phyloP scores from a whole-genome alignment of 2,113 vertebrate genomes.

The Gadus macrocephalus region DNA sequence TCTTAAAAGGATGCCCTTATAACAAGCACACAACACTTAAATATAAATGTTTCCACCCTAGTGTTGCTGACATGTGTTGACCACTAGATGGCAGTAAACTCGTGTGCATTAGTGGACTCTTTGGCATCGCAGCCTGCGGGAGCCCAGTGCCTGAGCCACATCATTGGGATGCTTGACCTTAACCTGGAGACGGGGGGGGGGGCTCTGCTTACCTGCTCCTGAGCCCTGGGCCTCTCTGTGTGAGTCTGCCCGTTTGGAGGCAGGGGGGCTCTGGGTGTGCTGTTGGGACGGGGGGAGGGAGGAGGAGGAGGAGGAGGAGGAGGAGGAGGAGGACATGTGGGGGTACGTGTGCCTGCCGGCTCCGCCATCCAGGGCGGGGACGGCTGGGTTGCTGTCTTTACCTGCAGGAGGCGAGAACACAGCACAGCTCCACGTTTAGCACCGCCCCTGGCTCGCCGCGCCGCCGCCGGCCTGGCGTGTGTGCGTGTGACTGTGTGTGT shows the following conservation, averaged over 20 bases:
- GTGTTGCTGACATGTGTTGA: no score
- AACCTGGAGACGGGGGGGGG: background rate
- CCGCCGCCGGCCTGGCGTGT: no score
- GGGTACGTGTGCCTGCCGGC: background rate
- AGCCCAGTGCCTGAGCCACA: no score
- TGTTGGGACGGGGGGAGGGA: background rate
- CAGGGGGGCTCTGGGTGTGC: background rate
- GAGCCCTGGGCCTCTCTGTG: constrained; percentile 9
- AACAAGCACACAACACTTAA: no score
- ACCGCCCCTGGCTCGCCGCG: no score
- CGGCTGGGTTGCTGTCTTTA: background rate
- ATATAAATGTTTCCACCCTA: no score
- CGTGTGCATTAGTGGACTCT: no score
- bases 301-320: background rate
- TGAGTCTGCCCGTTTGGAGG: background rate
- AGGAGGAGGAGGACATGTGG: background rate
- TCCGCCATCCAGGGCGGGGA: background rate
- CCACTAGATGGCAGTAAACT: no score
- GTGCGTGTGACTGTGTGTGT: no score
- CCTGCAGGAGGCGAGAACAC: background rate
- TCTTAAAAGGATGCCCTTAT: no score
- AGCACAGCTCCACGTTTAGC: background rate
- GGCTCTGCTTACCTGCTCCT: background rate
- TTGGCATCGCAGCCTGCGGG: no score
- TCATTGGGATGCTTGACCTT: no score